Percentiles rank a stretch among this genome's conserved stretches.
phyloP scores from a whole-genome alignment of 2,888 invertebrate genomes.

The Drosophila histrio region DNA sequence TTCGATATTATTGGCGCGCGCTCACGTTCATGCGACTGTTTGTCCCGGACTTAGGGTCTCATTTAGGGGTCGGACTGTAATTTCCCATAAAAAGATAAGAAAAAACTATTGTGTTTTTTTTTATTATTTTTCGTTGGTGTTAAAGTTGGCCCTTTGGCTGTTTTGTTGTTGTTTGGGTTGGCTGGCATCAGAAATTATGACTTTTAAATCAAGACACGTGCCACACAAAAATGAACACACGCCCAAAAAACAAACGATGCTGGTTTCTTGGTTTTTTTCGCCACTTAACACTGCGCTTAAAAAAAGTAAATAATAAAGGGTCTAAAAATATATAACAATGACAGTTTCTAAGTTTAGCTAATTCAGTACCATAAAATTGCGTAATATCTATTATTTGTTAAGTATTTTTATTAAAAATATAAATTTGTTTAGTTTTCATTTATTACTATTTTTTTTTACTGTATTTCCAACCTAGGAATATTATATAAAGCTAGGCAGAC shows the following conservation, averaged over 20 bases:
- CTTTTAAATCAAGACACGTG: slow-evolving; percentile 53
- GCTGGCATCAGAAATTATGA: slow-evolving; percentile 27
- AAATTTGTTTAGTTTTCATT: too few relatives aligned
- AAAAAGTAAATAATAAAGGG: neutral
- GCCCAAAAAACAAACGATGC: neutral
- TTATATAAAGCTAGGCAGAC: too few relatives aligned
- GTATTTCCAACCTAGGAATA: too few relatives aligned
- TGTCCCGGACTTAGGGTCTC: slow-evolving; percentile 48
- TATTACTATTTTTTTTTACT: too few relatives aligned
- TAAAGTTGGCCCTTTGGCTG: slow-evolving; percentile 25
- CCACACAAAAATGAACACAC: slow-evolving; percentile 1
- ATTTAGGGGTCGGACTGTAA: slow-evolving; percentile 28
- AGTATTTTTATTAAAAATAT: too few relatives aligned
- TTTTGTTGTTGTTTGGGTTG: slow-evolving; percentile 20
- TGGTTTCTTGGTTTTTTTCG: neutral
- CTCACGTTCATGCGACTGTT: slow-evolving; percentile 53
- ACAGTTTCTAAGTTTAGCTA: too few relatives aligned
- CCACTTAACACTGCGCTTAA: neutral
- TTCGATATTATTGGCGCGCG: slow-evolving; percentile 71
- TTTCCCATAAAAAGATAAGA: slow-evolving; percentile 61
- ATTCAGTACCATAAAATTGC: too few relatives aligned
- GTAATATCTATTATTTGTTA: too few relatives aligned
- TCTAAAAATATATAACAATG: too few relatives aligned
- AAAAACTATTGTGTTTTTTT: slow-evolving; percentile 41
- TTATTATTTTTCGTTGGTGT: slow-evolving; percentile 19